A percentile compares a stretch with the other conserved stretches of the same genome.
These are phyloP conservation scores for Pogonophryne albipinna DNA, from an alignment of 2,797 vertebrate species.

Conservation along the genomic window DNA sequence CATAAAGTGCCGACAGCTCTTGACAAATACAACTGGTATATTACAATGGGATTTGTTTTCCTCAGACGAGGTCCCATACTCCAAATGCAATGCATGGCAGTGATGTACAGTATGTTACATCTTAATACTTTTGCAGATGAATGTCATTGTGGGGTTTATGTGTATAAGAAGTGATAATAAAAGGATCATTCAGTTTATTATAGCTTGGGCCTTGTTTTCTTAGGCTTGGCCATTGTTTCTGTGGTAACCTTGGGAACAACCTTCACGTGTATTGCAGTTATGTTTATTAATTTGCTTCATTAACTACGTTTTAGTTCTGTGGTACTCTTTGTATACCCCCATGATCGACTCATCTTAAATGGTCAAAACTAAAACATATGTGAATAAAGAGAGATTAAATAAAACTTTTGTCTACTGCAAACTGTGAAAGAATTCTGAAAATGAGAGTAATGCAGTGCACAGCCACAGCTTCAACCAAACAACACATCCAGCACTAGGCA, in stretches of 20 bases:
- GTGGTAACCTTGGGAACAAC: not conserved
- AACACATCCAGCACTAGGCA: not conserved
- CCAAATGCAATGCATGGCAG: conserved; percentile 71
- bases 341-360: not conserved
- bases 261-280: not conserved
- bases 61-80: conserved; percentile 23
- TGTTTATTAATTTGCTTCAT: not conserved
- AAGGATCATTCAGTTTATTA: conserved; percentile 16
- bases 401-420: not conserved
- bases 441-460: not conserved
- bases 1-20: conserved; percentile 50
- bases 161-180: conserved; percentile 35
- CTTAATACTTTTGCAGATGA: conserved; percentile 63
- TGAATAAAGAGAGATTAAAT: not conserved
- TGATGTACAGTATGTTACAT: conserved; percentile 65
- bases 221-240: not conserved
- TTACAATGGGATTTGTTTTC: conserved; percentile 19
- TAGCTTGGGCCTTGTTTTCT: conserved; percentile 32
- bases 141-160: conserved; percentile 48
- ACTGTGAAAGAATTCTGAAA: not conserved
- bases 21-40: conserved; percentile 45
- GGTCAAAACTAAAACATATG: conserved; percentile 6
- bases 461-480: not conserved
- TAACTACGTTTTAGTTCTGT: not conserved
- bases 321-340: not conserved